A percentile compares a stretch with the other conserved stretches of the same genome.
phyloP scores from a whole-genome alignment of 2,888 invertebrate species.

The Sinodicranocentrus sp. region DNA sequence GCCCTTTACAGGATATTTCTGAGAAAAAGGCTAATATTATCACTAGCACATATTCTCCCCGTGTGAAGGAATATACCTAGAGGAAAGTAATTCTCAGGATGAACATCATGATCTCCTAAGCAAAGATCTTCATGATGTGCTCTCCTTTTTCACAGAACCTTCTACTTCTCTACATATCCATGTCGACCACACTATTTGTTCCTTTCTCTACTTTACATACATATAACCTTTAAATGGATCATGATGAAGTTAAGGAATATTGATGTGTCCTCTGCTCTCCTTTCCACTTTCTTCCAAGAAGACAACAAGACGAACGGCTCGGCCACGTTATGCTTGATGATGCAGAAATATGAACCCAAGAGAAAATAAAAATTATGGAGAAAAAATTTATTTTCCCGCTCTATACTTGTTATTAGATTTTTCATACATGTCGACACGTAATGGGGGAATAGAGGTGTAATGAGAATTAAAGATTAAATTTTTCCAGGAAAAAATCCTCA shows the following conservation, averaged over 20 bases:
- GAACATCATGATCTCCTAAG: slow-evolving; percentile 15
- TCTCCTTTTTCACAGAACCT: too few species aligned
- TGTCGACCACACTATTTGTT: slow-evolving; percentile 11
- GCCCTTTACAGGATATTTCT: slow-evolving; percentile 32
- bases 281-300: background rate
- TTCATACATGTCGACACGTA: too few species aligned
- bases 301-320: background rate
- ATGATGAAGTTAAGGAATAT: slow-evolving; percentile 60
- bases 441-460: slow-evolving; percentile 2
- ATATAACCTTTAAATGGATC: slow-evolving; percentile 27
- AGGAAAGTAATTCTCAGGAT: slow-evolving; percentile 9
- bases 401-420: too few species aligned
- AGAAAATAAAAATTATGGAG: background rate
- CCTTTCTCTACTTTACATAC: slow-evolving; percentile 51
- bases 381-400: too few species aligned
- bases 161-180: too few species aligned
- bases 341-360: slow-evolving; percentile 51
- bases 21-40: slow-evolving; percentile 44
- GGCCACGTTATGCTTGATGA: slow-evolving; percentile 47
- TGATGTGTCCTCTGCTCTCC: slow-evolving; percentile 26
- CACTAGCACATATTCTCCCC: background rate
- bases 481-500: too few species aligned
- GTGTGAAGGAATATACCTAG: background rate
- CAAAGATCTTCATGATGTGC: background rate
- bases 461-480: slow-evolving; percentile 6